A percentile compares a stretch with the other conserved stretches of the same genome.
Conservation (phyloP, 2,113 vertebrate genomes). For the Anseranas semipalmata region DNA sequence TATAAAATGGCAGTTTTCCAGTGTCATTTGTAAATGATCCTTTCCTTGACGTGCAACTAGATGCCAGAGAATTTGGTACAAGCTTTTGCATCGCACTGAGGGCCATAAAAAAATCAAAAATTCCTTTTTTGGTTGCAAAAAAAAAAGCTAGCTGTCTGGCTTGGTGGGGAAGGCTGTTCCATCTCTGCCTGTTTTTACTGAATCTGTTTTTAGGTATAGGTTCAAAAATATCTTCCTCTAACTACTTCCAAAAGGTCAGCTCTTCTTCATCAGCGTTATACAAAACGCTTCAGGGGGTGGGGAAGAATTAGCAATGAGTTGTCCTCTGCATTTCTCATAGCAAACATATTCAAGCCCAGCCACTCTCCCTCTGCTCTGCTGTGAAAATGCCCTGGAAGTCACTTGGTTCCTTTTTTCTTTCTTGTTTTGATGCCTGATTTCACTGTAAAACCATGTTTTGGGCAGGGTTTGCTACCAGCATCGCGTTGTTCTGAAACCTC, state of each 20-base stretch:
- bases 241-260: neutral
- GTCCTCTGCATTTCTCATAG: neutral
- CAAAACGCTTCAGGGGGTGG: neutral
- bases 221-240: slow-evolving; percentile 29
- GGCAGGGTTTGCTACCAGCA: neutral
- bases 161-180: neutral
- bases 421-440: neutral
- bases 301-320: neutral
- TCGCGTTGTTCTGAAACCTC: neutral
- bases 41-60: neutral
- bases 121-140: slow-evolving; percentile 6
- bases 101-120: neutral
- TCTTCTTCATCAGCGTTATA: neutral
- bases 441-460: neutral
- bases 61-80: slow-evolving; percentile 5
- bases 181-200: neutral
- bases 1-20: slow-evolving; percentile 1
- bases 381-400: neutral
- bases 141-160: neutral
- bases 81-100: neutral
- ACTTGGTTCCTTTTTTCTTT: neutral
- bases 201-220: slow-evolving; percentile 17
- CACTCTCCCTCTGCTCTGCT: neutral
- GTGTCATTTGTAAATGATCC: neutral
- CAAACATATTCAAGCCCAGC: neutral